Percentiles rank a stretch among this genome's conserved stretches.
Evolutionary conservation across 2,113 vertebrate species (phyloP).

Genomic region (Poecile atricapillus): DNA sequence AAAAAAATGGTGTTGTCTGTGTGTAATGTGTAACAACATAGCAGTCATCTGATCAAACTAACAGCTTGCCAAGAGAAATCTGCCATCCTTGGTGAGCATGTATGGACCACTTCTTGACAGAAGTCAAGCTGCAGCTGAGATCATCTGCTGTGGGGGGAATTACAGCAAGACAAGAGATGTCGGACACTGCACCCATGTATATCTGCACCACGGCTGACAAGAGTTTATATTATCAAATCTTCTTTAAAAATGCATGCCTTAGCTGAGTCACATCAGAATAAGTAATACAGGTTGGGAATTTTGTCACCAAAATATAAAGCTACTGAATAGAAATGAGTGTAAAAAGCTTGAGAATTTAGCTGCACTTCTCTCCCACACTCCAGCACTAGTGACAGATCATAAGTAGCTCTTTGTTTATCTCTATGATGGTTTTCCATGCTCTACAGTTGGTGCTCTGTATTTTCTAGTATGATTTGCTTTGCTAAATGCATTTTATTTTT

Average conservation of each 20-base stretch:
- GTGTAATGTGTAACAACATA: neutral
- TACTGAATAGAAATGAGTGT: neutral
- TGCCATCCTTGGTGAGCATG: neutral
- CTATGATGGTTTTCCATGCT: neutral
- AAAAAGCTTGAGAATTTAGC: neutral
- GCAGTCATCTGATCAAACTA: neutral
- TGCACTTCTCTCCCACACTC: neutral
- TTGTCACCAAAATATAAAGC: neutral
- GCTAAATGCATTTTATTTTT: neutral
- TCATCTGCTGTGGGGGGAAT: neutral
- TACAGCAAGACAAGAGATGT: neutral
- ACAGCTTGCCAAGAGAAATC: neutral
- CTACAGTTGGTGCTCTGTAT: neutral
- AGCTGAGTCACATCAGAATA: neutral
- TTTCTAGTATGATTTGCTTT: neutral
- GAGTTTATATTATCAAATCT: neutral
- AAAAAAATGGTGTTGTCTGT: rapidly evolving
- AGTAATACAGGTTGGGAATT: neutral
- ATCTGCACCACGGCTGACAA: neutral
- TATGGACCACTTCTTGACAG: neutral
- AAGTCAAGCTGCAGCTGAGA: neutral
- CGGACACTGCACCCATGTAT: neutral
- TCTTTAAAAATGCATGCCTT: neutral
- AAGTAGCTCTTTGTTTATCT: conserved; percentile 21
- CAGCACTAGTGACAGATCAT: neutral